phyloP scores from a whole-genome alignment of 2,888 invertebrate genomes.

The Stenichneumon culpator region DNA sequence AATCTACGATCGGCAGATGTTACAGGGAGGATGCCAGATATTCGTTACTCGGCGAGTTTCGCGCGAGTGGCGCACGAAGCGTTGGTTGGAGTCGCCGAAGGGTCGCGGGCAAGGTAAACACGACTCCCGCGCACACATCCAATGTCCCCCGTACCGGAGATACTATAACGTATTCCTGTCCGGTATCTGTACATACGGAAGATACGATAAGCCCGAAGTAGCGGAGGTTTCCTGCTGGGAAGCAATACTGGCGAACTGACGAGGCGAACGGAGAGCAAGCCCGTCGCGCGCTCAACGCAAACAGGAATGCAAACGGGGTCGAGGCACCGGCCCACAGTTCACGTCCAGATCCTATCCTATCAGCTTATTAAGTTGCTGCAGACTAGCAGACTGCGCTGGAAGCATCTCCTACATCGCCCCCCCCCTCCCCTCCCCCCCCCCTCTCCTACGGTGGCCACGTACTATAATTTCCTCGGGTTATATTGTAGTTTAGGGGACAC shows the following conservation, averaged over 20 bases:
- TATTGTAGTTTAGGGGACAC: slow-evolving; percentile 73
- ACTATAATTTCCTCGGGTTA: slow-evolving; percentile 76
- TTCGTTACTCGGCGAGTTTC: background rate
- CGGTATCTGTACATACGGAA: slow-evolving; percentile 21
- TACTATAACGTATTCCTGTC: slow-evolving; percentile 30
- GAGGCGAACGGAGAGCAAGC: slow-evolving; percentile 46
- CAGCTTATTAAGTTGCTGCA: slow-evolving; percentile 77
- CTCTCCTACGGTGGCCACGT: slow-evolving; percentile 60
- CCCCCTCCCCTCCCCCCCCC: slow-evolving; percentile 38
- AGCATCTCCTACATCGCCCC: slow-evolving; percentile 17
- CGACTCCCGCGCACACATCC: background rate
- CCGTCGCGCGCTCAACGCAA: slow-evolving; percentile 15
- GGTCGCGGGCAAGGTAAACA: background rate
- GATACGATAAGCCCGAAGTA: slow-evolving; percentile 33
- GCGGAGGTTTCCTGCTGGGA: background rate
- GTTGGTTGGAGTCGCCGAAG: background rate
- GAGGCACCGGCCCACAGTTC: slow-evolving; percentile 16
- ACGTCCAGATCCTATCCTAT: slow-evolving; percentile 72
- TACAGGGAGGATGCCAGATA: background rate
- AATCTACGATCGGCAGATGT: background rate
- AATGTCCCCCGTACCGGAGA: background rate
- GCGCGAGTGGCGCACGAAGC: slow-evolving; percentile 1
- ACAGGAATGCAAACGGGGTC: slow-evolving; percentile 49
- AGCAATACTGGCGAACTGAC: slow-evolving; percentile 57
- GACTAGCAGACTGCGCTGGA: slow-evolving; percentile 66